Evolutionary conservation across 2,797 vertebrate species (phyloP).

Genomic region (Miichthys miiuy): DNA sequence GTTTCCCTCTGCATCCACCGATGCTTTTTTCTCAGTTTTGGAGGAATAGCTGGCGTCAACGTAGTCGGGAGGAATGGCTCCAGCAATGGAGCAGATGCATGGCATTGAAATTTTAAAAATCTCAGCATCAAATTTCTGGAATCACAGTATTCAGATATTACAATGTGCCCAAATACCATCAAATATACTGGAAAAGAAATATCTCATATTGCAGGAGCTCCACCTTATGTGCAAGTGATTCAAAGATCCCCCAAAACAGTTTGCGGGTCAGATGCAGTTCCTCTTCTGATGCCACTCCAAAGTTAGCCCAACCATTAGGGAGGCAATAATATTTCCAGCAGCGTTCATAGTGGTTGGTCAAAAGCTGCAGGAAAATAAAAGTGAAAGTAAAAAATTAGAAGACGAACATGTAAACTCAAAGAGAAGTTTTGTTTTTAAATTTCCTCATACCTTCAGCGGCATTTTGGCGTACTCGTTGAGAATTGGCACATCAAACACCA

Average conservation of each 20-base stretch:
- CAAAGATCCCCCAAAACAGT: slow-evolving; percentile 98
- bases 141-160: slow-evolving; percentile 40
- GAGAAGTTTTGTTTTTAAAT: background rate
- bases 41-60: slow-evolving; percentile 96
- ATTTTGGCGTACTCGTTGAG: slow-evolving; percentile 96
- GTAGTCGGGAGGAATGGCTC: slow-evolving; percentile 94
- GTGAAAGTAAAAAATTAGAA: background rate
- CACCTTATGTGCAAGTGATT: slow-evolving; percentile 95
- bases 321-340: slow-evolving; percentile 98
- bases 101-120: slow-evolving; percentile 97
- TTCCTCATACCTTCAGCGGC: slow-evolving; percentile 90
- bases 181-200: background rate
- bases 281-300: slow-evolving; percentile 94
- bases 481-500: slow-evolving; percentile 98
- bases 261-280: slow-evolving; percentile 96
- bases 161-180: background rate
- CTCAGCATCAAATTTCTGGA: slow-evolving; percentile 93
- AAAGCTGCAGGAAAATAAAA: slow-evolving; percentile 82
- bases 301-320: slow-evolving; percentile 96
- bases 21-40: slow-evolving; percentile 95
- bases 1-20: slow-evolving; percentile 96
- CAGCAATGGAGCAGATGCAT: slow-evolving; percentile 94
- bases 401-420: background rate
- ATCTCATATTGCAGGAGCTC: background rate
- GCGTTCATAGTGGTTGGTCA: slow-evolving; percentile 97